Percentiles rank a stretch among this genome's conserved stretches.
Conservation (phyloP, 2,113 vertebrate species). For the Elaphurus davidianus region DNA sequence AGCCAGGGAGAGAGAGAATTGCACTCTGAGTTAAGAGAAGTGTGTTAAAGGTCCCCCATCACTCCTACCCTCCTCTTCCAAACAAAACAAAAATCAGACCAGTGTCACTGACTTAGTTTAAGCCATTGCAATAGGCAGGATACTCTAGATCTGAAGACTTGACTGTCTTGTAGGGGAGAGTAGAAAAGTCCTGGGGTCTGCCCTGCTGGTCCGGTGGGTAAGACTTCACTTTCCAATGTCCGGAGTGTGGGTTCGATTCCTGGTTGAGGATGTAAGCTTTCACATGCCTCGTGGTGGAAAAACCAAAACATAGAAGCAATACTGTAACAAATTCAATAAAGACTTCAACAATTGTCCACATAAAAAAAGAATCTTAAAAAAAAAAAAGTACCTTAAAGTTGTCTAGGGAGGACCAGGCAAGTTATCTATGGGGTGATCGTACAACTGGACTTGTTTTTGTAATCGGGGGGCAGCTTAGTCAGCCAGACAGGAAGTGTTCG, state of each 20-base stretch:
- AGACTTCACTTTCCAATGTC: background rate
- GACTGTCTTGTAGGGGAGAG: background rate
- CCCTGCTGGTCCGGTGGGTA: background rate
- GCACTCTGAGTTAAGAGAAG: background rate
- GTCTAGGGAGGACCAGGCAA: background rate
- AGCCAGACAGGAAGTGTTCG: background rate
- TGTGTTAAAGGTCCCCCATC: background rate
- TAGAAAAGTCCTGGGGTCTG: background rate
- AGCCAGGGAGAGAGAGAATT: background rate
- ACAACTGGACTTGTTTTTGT: background rate
- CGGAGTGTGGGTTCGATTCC: fast-evolving
- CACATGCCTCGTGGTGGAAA: fast-evolving
- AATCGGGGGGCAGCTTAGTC: background rate
- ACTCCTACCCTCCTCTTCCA: background rate
- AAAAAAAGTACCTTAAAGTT: background rate
- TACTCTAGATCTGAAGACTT: background rate
- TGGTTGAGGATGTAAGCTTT: background rate
- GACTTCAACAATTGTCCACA: background rate
- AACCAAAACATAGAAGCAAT: background rate
- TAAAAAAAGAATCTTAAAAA: background rate
- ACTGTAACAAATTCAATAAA: background rate
- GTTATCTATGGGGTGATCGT: background rate
- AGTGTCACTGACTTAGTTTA: background rate
- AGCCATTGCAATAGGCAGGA: background rate
- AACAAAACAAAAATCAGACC: background rate